phyloP scores from a whole-genome alignment of 2,888 invertebrate genomes.

The Lasioglossum leucozonium region DNA sequence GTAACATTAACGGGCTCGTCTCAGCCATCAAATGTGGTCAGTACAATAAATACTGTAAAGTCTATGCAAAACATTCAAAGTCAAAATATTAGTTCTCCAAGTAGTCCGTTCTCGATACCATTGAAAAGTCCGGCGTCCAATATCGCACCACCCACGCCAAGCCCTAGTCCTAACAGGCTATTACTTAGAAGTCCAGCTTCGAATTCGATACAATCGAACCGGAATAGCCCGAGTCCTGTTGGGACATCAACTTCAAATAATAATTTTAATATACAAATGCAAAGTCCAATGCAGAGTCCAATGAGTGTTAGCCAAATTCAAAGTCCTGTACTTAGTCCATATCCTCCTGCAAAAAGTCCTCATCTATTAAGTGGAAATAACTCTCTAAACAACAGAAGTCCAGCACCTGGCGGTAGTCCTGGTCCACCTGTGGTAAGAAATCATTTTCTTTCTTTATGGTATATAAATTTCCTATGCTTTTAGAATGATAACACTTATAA shows the following conservation, averaged over 20 bases:
- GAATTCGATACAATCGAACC: constrained; percentile 82
- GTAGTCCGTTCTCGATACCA: constrained; percentile 83
- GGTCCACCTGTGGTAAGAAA: constrained; percentile 82
- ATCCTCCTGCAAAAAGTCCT: constrained; percentile 83
- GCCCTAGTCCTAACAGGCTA: constrained; percentile 83
- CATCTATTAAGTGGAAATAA: constrained; percentile 79
- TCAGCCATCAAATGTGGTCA: constrained; percentile 71
- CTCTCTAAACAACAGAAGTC: constrained; percentile 81
- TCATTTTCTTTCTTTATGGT: background rate
- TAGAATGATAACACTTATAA: background rate
- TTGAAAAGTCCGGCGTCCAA: constrained; percentile 83
- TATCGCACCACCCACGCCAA: constrained; percentile 83
- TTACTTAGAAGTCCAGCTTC: constrained; percentile 82
- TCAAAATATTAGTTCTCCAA: constrained; percentile 81
- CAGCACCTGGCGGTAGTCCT: constrained; percentile 83
- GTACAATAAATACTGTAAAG: constrained; percentile 78
- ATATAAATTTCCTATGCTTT: background rate
- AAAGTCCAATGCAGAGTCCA: constrained; percentile 84
- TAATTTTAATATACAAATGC: constrained; percentile 81
- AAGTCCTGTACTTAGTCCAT: constrained; percentile 83
- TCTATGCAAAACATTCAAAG: constrained; percentile 82
- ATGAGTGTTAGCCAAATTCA: constrained; percentile 83
- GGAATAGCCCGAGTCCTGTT: constrained; percentile 83
- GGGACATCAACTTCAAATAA: constrained; percentile 78
- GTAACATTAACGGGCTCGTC: constrained; percentile 72